Base-by-base conservation (phyloP, 2,888 invertebrate species). In the Margaritifera margaritifera region DNA sequence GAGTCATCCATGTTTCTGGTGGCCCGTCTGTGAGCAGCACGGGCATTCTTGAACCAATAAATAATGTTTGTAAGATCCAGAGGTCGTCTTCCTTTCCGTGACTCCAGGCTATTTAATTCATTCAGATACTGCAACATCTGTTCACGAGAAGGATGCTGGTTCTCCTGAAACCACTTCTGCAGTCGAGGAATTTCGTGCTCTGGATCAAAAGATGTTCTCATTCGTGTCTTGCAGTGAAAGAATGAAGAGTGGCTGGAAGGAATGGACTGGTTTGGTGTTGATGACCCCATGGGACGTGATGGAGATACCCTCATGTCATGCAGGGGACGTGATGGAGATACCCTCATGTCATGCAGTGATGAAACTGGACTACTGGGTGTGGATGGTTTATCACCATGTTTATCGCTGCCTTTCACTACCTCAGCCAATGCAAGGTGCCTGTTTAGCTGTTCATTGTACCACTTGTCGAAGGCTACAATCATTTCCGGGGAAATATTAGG, bases 131-230 rank as follows among this genome's bases (percentile, higher is more conserved):
- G 95, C 84, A 97, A 96, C 87, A 99, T 97, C 91, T 98, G 98
- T 85, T 98, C 96, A 66, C 98, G 92, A 78, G 96, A 96, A 0
- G 99, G 99, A 89, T 99, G 99, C 83, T 98, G 97, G 90, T 99
- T 99, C 88, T 97, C 96, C 57, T 94, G 93, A 91, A 99, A 99
- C 98, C 99, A 99, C 81, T 95, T 93, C 88, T 99, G 98, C 65
- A 99, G 91, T 86, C 97, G 96, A 0, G 99, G 98, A 75, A 99
- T 91, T 90, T 99, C 99, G 85, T 97, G 92, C 90, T 98, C 98
- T 0, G 98, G 97, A 90, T 98, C 98, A 86, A 98, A 98, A 87
- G 97, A 97, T 24, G 98, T 98, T 79, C 98, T 92, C 96, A 98
- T 97, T 84, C 98, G 93, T 5, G 90, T 88, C 69, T 87, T 85